Base-by-base conservation (phyloP, 2,113 vertebrate species). In the Seriola aureovittata region DNA sequence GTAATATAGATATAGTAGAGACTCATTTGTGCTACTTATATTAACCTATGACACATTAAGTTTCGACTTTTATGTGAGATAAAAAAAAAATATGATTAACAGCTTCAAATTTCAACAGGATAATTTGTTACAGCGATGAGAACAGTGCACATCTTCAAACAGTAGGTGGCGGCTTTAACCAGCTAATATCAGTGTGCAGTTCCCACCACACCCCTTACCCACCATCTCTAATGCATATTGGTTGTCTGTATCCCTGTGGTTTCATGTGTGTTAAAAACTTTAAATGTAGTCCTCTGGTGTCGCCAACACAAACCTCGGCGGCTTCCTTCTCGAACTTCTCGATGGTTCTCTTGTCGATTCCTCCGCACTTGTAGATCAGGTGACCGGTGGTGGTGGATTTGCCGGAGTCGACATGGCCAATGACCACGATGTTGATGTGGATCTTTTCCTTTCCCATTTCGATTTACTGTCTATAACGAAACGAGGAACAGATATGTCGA, bases 351-450 rank as follows among this genome's bases (percentile, higher is more conserved):
- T 96, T 96, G 91, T 96, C 95, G 85, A 96, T 96, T 3, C 95
- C 95, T 36, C 95, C 95, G 81, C 95, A 96, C 67, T 96, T 96
- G 92, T 96, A 96, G 91, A 95, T 96, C 75, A 96, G 74, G 78
- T 96, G 95, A 0, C 95, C 95, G 66, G 95, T 96, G 87, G 95
- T 92, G 78, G 95, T 96, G 63, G 95, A 96, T 85, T 96, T 96
- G 21, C 96, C 96, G 76, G 96, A 96, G 86, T 96, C 96, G 80
- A 96, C 96, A 79, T 96, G 96, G 38, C 96, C 96, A 32, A 96
- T 96, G 78, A 96, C 96, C 92, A 96, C 96, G 85, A 96, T 96
- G 93, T 96, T 96, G 75, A 96, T 95, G 85, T 96, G 95, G 81
- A 11, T 92, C 85, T 96, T 96, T 85, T 96, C 95, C 78, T 95